Evolutionary conservation across 2,113 vertebrate genomes (phyloP).

Genomic region (Trichechus manatus): DNA sequence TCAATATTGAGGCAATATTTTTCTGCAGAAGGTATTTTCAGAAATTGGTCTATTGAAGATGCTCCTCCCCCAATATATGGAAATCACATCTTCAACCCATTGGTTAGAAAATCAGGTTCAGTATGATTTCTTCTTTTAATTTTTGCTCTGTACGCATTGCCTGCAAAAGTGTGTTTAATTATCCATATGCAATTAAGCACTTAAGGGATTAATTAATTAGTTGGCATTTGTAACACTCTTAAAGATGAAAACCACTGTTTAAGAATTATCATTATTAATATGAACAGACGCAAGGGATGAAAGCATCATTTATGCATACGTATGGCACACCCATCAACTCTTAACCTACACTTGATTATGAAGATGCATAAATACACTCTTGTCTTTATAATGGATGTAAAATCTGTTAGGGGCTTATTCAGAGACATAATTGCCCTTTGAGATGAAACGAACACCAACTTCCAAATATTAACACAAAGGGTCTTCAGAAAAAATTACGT

Average conservation of each 20-base stretch:
- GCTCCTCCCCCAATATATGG: not conserved
- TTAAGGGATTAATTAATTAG: slow-evolving; percentile 77
- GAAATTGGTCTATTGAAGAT: not conserved
- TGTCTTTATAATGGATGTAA: slow-evolving; percentile 31
- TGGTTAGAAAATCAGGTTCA: slow-evolving; percentile 32
- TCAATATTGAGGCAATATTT: not conserved
- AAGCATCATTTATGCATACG: slow-evolving; percentile 56
- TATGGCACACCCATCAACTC: slow-evolving; percentile 26
- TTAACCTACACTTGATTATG: slow-evolving; percentile 36
- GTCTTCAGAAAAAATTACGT: not conserved
- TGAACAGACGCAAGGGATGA: slow-evolving; percentile 68
- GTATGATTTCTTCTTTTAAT: slow-evolving; percentile 6
- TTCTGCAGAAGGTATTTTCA: not conserved
- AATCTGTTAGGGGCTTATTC: slow-evolving; percentile 3
- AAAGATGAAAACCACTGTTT: slow-evolving; percentile 70
- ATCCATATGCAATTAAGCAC: slow-evolving; percentile 65
- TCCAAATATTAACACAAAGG: slow-evolving; percentile 16
- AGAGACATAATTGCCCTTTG: slow-evolving; percentile 10
- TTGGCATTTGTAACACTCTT: slow-evolving; percentile 64
- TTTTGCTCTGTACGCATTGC: slow-evolving; percentile 49
- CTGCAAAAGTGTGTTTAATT: slow-evolving; percentile 58
- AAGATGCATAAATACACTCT: slow-evolving; percentile 58
- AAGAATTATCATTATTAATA: slow-evolving; percentile 75
- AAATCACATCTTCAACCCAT: not conserved
- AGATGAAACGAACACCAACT: slow-evolving; percentile 33